These are phyloP conservation scores for Cancer borealis DNA, from an alignment of 2,888 invertebrate species.

Conservation along the genomic window DNA sequence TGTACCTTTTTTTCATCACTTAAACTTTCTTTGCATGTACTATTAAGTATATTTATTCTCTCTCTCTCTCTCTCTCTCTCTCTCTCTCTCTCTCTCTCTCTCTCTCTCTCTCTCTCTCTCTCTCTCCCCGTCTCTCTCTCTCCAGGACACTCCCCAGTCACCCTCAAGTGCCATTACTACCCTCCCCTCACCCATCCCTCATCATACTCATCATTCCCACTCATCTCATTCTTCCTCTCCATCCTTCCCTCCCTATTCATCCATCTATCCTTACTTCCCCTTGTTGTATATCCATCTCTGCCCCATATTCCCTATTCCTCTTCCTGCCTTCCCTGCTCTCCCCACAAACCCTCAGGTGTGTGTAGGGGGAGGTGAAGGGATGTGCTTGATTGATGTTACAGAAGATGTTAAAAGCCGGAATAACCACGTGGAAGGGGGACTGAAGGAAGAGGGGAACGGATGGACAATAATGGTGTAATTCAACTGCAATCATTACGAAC, in stretches of 20 bases:
- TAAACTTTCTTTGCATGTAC: background rate
- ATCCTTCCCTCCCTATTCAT: background rate
- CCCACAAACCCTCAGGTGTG: background rate
- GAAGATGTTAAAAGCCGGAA: conserved; percentile 24
- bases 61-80: conserved; percentile 12
- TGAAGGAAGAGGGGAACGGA: background rate
- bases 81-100: conserved; percentile 20
- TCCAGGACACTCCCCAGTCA: background rate
- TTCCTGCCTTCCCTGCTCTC: background rate
- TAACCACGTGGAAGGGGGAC: background rate
- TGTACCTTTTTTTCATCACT: background rate
- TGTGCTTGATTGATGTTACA: conserved; percentile 18
- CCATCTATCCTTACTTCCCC: background rate
- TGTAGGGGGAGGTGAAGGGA: background rate
- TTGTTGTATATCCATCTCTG: background rate
- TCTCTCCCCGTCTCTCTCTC: background rate
- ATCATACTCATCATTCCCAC: background rate
- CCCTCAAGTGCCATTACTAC: background rate
- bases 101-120: conserved; percentile 30
- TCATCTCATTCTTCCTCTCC: background rate
- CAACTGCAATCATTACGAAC: background rate
- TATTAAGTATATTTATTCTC: background rate
- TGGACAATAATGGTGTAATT: conserved; percentile 38
- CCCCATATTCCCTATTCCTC: background rate
- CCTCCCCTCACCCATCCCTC: background rate